These are phyloP conservation scores for Eulemur macaco DNA, from an alignment of 2,113 vertebrate species.

Conservation along the genomic window DNA sequence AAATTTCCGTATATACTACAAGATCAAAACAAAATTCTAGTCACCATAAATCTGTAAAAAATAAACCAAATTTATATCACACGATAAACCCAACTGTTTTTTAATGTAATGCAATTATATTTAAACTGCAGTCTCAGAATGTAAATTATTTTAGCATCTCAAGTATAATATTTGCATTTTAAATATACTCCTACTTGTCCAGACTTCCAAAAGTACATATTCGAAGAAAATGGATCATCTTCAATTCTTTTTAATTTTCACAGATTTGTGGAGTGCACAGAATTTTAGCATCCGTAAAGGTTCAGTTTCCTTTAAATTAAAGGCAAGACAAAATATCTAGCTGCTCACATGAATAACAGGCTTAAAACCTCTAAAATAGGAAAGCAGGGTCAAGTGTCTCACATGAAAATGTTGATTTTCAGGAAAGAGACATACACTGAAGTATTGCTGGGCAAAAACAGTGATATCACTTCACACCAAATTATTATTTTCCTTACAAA, in stretches of 20 bases:
- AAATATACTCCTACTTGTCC: constrained; percentile 71
- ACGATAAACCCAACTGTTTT: constrained; percentile 59
- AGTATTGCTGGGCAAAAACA: not conserved
- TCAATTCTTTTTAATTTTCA: constrained; percentile 54
- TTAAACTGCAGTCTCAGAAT: constrained; percentile 67
- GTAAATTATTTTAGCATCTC: constrained; percentile 72
- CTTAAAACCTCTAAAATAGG: not conserved
- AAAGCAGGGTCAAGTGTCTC: not conserved
- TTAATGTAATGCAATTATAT: constrained; percentile 67
- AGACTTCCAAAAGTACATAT: constrained; percentile 69
- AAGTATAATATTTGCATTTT: constrained; percentile 75
- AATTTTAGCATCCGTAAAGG: constrained; percentile 26
- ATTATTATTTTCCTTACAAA: not conserved
- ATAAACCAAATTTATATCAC: constrained; percentile 59
- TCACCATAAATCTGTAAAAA: constrained; percentile 71
- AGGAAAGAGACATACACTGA: not conserved
- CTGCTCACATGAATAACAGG: constrained; percentile 34
- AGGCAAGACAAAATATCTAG: constrained; percentile 25
- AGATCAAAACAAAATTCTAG: constrained; percentile 65
- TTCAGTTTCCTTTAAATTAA: constrained; percentile 29
- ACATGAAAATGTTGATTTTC: not conserved
- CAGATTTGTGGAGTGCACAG: constrained; percentile 35
- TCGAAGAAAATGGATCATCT: constrained; percentile 57
- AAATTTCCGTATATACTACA: constrained; percentile 70
- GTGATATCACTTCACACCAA: not conserved